Conservation (phyloP, 2,888 invertebrate species). For the Myopa tessellatipennis region DNA sequence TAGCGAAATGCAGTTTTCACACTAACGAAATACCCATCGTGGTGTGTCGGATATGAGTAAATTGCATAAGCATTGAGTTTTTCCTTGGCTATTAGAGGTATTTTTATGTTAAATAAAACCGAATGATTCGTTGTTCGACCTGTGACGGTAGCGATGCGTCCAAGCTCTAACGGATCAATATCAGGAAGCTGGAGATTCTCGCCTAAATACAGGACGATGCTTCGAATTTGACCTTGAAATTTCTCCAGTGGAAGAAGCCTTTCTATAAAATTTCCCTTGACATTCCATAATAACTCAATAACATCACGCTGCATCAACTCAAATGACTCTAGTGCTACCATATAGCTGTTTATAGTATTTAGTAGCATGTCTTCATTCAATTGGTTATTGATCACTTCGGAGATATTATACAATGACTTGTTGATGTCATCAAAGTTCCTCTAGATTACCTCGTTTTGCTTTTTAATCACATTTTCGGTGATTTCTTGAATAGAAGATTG, state of each 20-base stretch:
- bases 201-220: background rate
- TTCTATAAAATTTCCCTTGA: slow-evolving; percentile 9
- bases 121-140: background rate
- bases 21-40: background rate
- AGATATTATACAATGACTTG: background rate
- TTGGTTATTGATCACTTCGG: slow-evolving; percentile 8
- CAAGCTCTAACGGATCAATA: slow-evolving; percentile 7
- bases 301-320: background rate
- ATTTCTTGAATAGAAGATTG: slow-evolving; percentile 1
- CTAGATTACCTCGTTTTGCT: slow-evolving; percentile 4
- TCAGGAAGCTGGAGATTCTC: background rate
- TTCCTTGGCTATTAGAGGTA: slow-evolving; percentile 17
- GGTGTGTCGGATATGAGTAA: background rate
- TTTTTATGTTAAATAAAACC: slow-evolving; percentile 13
- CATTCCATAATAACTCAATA: background rate
- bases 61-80: slow-evolving; percentile 1
- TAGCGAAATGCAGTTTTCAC: no score
- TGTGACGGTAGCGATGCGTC: background rate
- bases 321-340: slow-evolving; percentile 12
- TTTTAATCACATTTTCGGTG: slow-evolving; percentile 6
- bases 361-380: background rate
- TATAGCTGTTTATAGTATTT: background rate
- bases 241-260: background rate
- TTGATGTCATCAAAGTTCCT: background rate
- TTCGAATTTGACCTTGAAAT: background rate